Base-by-base conservation (phyloP, 64 coral and sea anemone species). In the Porites australiensis region DNA sequence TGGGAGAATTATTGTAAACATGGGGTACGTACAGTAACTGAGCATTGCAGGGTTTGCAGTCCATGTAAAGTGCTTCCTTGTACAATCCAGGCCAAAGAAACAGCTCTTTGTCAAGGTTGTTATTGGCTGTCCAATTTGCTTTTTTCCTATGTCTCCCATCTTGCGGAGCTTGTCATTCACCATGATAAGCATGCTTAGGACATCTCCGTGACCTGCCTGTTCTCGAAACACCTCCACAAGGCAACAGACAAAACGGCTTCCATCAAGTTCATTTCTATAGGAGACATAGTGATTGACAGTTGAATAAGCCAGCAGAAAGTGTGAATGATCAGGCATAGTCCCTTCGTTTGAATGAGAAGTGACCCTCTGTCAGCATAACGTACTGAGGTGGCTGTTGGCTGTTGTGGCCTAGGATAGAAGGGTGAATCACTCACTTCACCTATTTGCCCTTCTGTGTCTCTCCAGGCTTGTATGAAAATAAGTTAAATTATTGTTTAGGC, bases 71-170 rank as follows among this genome's bases (percentile, higher is more conserved):
- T 0, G 27, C 27, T 37, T 37, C 27, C 27, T 50, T 37, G 16
- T 23, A 67, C 45, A 83, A 19, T 86, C 90, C 90, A 13, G 95
- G 95, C 95, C 95, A 96, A 83, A 97, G 91, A 50, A 76, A 97
- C 2, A 94, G 53, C 65, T 97, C 94, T 97, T 97, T 27, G 64
- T 94, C 75, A 97, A 72, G 2, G 95, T 97, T 65, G 92, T 51
- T 74, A 66, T 50, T 18, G 91, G 91, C 62, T 96, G 78, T 87
- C 91, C 83, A 10, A 96, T 72, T 77, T 97, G 95, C 14, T 70
- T 88, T 4, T 9, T 2, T 2, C 9, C 8, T 19, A 87, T 47
- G 54, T 77, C 57, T 18, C 95, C 95, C 57, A 77, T 72, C 4
- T 9, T n/a, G 51, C 79, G 77, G 13, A 97, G 75, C 15, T 68